Base-by-base conservation (phyloP, 2,797 vertebrate species). In the Siniperca undulata region DNA sequence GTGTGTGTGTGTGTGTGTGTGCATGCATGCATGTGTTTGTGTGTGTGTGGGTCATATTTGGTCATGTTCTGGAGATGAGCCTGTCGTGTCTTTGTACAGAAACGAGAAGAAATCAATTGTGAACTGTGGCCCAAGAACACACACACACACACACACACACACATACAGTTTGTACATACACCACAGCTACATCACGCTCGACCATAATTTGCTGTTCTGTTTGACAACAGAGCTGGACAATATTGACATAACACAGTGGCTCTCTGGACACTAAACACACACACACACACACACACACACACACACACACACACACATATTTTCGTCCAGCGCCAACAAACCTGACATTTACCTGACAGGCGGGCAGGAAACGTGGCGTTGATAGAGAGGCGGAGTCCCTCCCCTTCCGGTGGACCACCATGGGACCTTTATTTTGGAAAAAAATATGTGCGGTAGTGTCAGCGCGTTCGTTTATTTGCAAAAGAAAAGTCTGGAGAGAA, bases 51-150 rank as follows among this genome's bases (percentile, higher is more conserved):
- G 61, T 61, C 19, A 46, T 38, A 17, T 77, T 58, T 80, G 74
- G 70, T 56, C 38, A 11, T 58, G 46, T 67, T 77, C 72, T 52
- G 61, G 53, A 13, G 53, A 79, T 66, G 17, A 76, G 52, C 17
- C 3, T 5, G 46, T 70, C 17, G 1, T 77, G 82, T 86, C 69
- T 78, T 52, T 69, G 67, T 56, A 10, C 70, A 40, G 50, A 24
- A 55, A 80, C 53, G 61, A 58, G 27, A 64, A 13, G 6, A 84
- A 83, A 87, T 89, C 83, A 42, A 83, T 85, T 0, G 2, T 85
- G 85, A 83, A 80, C 85, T 87, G 66, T 83, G 76, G 38, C 55
- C 38, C 20, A 2, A 2, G 6, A 24, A 4, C 74, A 42, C 71
- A 22, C 42, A 65, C n/a, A 4, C 74, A 0, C 78, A 74, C 44